Percentiles rank a stretch among this genome's conserved stretches.
Conservation (phyloP, 2,797 vertebrate species). For the Danio albolineatus region DNA sequence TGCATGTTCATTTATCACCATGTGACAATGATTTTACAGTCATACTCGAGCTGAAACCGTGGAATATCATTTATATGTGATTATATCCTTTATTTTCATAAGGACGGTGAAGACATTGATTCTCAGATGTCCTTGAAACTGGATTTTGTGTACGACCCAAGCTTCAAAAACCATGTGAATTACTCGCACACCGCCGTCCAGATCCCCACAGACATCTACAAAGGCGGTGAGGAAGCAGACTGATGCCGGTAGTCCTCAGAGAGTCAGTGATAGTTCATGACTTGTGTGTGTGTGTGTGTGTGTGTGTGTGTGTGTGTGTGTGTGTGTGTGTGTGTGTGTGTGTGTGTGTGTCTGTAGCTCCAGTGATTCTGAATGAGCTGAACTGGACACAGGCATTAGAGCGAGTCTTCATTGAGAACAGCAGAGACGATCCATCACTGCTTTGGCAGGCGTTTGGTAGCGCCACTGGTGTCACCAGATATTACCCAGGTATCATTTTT, state of each 20-base stretch:
- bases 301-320: conserved; percentile 15
- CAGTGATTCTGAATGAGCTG: conserved; percentile 91
- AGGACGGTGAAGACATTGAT: conserved; percentile 87
- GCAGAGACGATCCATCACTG: conserved; percentile 91
- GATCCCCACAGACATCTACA: conserved; percentile 99
- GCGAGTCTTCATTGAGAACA: conserved; percentile 93
- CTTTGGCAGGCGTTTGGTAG: conserved; percentile 99
- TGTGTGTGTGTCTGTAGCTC: conserved; percentile 40
- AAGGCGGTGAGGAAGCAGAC: conserved; percentile 85
- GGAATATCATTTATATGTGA: not conserved
- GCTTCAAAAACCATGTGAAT: conserved; percentile 98
- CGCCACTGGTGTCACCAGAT: conserved; percentile 96
- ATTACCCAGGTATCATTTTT: conserved; percentile 82
- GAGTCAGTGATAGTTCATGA: not conserved
- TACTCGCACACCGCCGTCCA: conserved; percentile 97
- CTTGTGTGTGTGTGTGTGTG: conserved; percentile 12
- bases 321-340: not conserved
- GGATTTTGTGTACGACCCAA: conserved; percentile 92
- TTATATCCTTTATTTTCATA: conserved; percentile 68
- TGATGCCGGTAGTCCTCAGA: not conserved
- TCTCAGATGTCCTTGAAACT: conserved; percentile 89
- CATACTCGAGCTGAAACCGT: not conserved
- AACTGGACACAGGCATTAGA: conserved; percentile 98
- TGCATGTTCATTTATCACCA: conserved; percentile 20
- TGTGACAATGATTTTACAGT: conserved; percentile 16